These are phyloP conservation scores for Pseudorectes ferrugineus DNA, from an alignment of 2,113 vertebrate genomes.

Conservation along the genomic window DNA sequence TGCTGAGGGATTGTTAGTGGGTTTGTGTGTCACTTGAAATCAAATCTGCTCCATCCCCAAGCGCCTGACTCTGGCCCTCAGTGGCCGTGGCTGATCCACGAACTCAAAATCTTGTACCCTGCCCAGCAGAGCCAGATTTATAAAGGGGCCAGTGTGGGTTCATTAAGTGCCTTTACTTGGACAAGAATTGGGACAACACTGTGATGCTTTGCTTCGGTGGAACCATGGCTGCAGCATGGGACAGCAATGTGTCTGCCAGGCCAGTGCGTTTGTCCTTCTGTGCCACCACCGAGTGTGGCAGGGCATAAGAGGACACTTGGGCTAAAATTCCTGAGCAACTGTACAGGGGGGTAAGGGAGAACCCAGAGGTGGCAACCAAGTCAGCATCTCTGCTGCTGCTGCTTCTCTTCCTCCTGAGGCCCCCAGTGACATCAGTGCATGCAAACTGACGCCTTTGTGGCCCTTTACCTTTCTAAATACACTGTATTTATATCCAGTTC, in stretches of 20 bases:
- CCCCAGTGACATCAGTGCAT: neutral
- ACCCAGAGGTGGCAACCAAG: neutral
- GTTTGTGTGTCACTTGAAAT: neutral
- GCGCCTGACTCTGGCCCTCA: neutral
- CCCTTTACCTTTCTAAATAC: neutral
- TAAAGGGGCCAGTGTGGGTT: neutral
- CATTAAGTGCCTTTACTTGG: constrained; percentile 37
- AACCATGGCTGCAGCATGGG: neutral
- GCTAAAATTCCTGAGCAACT: neutral
- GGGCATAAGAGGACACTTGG: neutral
- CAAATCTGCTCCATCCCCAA: neutral
- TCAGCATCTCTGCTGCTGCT: neutral
- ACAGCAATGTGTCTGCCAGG: neutral
- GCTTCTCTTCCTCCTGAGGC: neutral
- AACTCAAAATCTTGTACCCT: neutral
- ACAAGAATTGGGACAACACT: neutral
- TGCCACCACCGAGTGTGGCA: neutral
- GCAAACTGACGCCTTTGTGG: neutral
- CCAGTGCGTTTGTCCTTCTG: neutral
- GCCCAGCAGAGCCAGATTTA: neutral
- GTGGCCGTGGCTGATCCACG: neutral
- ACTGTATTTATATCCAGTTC: neutral
- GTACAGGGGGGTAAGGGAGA: neutral
- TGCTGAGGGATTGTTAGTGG: neutral
- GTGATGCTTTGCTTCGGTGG: neutral